Base-by-base conservation (phyloP, 2,888 invertebrate genomes). In the Ochropacha duplaris region DNA sequence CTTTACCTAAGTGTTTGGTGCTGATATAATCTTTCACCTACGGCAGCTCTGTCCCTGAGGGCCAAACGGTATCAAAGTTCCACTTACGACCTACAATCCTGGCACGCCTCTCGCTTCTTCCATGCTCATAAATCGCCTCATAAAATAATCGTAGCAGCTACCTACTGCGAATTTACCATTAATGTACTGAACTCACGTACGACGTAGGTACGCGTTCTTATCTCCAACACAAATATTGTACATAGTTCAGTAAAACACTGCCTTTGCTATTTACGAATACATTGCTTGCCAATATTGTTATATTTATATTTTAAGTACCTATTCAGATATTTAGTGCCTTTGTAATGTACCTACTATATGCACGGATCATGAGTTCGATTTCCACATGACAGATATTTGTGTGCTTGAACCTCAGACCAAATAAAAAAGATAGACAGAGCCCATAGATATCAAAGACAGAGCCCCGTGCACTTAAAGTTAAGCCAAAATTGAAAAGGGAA, bases 101-200 rank as follows among this genome's bases (percentile, higher is more conserved):
- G 39, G 51, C 56, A 39, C 36, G 50, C 50, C 19, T 55, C 55
- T 55, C 44, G 49, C 31, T 52, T 52, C 57, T 54, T 44, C 58
- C 59, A 50, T 58, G 57, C 59, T 61, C 62, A 57, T 59, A 67
- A 65, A 67, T 67, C 67, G 61, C 59, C 63, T 62, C 66, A 62
- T 65, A 65, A 62, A 65, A 63, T 67, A 67, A 67, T 65, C 65
- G 62, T 60, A 39, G 54, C 50, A 22, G 26, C 16, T 22, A 19
- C 31, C 22, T 19, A 19, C 9, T 19, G 31, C n/a, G 44, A 44
- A 44, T 44, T 44, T 44, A 44, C 44, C 16, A 44, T 44, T 44
- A 19, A 44, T 44, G 44, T 44, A 44, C 44, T 19, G 19, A 44
- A 44, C 44, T 19, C 44, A 44, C 44, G 44, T 44, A 44, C 19